Conservation (phyloP, 1,140 invertebrate species). For the Rhagoletis zephyria region DNA sequence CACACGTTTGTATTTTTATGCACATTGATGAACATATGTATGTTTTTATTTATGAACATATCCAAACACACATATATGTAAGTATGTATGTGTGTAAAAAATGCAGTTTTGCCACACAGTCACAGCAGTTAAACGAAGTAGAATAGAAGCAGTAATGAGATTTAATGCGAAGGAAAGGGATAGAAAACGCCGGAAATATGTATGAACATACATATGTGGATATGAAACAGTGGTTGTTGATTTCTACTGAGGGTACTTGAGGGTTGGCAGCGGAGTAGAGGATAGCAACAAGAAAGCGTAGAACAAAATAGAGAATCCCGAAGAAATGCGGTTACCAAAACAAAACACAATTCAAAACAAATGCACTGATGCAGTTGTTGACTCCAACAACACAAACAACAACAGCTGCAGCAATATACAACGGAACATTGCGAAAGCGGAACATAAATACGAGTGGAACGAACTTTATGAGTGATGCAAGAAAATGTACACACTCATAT, state of each 20-base stretch:
- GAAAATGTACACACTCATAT: not conserved
- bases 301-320: conserved; percentile 54
- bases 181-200: conserved; percentile 37
- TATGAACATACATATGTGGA: not conserved
- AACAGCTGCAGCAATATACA: not conserved
- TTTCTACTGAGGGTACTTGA: not conserved
- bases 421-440: not conserved
- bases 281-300: conserved; percentile 1
- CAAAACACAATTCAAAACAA: conserved; percentile 55
- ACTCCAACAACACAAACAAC: not conserved
- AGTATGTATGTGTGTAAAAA: too few species aligned
- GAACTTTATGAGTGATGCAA: not conserved
- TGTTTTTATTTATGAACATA: too few species aligned
- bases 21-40: too few species aligned
- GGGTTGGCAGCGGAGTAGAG: too few species aligned
- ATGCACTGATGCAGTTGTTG: conserved; percentile 25
- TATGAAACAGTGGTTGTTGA: not conserved
- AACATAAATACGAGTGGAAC: conserved; percentile 34
- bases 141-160: not conserved
- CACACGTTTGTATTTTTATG: not conserved
- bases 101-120: not conserved
- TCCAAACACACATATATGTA: too few species aligned
- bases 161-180: not conserved
- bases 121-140: not conserved
- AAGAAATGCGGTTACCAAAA: conserved; percentile 54